Evolutionary conservation across 2,113 vertebrate genomes (phyloP).

Genomic region (Nettapus auritus): DNA sequence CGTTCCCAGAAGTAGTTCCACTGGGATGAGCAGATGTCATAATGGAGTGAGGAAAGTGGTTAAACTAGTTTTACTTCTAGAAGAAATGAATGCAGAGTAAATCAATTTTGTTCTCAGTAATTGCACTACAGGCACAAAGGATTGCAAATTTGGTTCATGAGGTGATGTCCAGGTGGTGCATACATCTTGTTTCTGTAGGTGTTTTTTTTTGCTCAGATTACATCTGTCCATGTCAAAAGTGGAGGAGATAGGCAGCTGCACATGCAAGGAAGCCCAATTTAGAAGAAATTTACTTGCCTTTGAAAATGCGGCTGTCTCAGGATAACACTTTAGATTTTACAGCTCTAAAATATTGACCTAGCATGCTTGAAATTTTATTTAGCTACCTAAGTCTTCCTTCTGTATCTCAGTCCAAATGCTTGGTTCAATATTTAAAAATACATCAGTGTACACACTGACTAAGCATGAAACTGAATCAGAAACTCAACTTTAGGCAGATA

Average conservation of each 20-base stretch:
- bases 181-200: neutral
- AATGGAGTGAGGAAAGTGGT: neutral
- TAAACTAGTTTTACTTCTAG: neutral
- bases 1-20: neutral
- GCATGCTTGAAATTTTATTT: neutral
- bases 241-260: neutral
- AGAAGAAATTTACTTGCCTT: neutral
- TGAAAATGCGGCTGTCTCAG: neutral
- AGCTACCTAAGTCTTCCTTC: neutral
- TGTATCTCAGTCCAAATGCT: neutral
- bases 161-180: neutral
- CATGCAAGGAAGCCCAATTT: neutral
- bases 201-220: neutral
- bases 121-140: neutral
- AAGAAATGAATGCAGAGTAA: neutral
- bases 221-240: neutral
- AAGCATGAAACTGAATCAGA: neutral
- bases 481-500: neutral
- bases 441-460: neutral
- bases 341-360: neutral
- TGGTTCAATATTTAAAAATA: conserved; percentile 29
- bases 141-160: neutral
- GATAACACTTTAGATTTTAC: neutral
- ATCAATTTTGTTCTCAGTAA: neutral
- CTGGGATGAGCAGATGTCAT: neutral